A percentile compares a stretch with the other conserved stretches of the same genome.
phyloP scores from a whole-genome alignment of 2,888 invertebrate genomes.

The Taenaris catops region DNA sequence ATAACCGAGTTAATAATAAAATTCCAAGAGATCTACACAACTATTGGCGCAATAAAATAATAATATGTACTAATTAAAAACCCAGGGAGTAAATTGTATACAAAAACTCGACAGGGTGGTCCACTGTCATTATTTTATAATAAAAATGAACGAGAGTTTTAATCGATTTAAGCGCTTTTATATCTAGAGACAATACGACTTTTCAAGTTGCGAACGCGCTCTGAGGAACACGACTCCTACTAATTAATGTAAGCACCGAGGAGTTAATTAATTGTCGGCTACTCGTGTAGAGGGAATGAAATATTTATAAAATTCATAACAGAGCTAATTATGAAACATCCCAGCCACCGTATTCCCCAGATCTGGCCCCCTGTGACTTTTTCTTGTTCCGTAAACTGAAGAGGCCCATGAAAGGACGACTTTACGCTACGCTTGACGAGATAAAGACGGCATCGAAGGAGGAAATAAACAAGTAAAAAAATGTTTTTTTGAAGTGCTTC shows the following conservation, averaged over 20 bases:
- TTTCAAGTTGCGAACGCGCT: conserved; percentile 58
- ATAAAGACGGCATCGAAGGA: too few species aligned
- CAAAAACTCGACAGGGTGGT: conserved; percentile 45
- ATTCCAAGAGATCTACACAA: conserved; percentile 39
- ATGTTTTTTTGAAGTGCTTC: too few species aligned
- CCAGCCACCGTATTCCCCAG: too few species aligned
- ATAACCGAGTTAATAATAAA: conserved; percentile 42
- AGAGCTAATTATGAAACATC: conserved; percentile 68
- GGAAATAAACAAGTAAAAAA: too few species aligned
- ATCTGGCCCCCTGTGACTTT: too few species aligned
- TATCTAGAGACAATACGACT: conserved; percentile 15
- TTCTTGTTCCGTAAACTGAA: too few species aligned
- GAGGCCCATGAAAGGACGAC: too few species aligned
- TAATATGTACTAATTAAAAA: conserved; percentile 47
- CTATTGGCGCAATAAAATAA: conserved; percentile 43
- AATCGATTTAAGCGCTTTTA: conserved; percentile 20
- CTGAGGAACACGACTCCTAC: conserved; percentile 54
- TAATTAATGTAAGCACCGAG: conserved; percentile 72
- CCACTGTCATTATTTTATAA: conserved; percentile 28
- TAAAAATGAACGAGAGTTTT: conserved; percentile 17
- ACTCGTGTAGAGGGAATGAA: conserved; percentile 62
- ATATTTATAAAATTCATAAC: conserved; percentile 78
- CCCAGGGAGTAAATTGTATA: conserved; percentile 34
- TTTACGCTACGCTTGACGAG: too few species aligned
- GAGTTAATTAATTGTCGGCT: conserved; percentile 73